Percentiles rank a stretch among this genome's conserved stretches.
phyloP scores from a whole-genome alignment of 2,888 invertebrate species.

The Tenthredo scrophulariae region DNA sequence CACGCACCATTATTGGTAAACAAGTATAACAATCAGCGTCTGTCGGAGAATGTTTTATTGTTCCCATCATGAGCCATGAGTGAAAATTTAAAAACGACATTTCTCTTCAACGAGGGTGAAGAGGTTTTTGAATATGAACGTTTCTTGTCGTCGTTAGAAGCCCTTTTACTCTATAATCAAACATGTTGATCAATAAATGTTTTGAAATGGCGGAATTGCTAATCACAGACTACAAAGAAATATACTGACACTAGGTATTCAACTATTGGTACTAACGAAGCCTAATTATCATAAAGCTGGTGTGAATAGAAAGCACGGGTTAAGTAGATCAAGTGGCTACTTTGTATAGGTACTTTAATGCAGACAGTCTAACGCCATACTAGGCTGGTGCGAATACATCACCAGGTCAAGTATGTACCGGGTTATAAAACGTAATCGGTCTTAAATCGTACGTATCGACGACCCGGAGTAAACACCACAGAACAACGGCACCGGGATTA shows the following conservation, averaged over 20 bases:
- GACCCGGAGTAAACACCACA: background rate
- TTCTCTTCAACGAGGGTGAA: background rate
- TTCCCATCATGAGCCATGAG: background rate
- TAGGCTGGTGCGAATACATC: conserved; percentile 23
- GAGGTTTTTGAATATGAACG: background rate
- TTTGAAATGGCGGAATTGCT: background rate
- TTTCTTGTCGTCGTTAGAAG: background rate
- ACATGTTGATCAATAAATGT: background rate
- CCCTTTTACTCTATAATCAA: background rate
- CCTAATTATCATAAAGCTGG: conserved; percentile 65
- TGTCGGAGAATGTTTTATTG: background rate
- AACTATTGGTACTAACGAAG: conserved; percentile 60
- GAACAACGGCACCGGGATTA: background rate
- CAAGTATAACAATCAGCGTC: conserved; percentile 2
- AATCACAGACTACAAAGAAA: background rate
- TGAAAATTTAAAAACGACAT: background rate
- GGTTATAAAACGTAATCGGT: background rate
- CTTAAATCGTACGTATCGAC: background rate
- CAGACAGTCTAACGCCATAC: background rate
- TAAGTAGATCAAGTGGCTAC: conserved; percentile 68
- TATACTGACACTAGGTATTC: background rate
- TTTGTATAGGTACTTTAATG: conserved; percentile 52
- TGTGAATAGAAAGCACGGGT: conserved; percentile 58
- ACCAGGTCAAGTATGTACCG: conserved; percentile 14
- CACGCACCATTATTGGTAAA: conserved; percentile 9